phyloP scores from a whole-genome alignment of 2,888 invertebrate genomes.

The Cryptocheilus praepositus region DNA sequence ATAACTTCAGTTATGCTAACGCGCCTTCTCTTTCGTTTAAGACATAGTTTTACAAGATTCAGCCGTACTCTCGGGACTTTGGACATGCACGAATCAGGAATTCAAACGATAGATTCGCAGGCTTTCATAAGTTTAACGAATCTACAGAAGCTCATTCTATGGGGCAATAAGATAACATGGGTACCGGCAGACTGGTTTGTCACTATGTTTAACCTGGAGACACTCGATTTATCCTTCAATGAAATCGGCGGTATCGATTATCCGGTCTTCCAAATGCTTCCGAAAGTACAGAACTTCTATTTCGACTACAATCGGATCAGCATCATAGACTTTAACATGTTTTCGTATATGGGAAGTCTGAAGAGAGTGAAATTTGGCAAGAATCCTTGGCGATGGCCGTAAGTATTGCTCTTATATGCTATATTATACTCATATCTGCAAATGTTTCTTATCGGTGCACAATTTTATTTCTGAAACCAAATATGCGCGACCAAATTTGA shows the following conservation, averaged over 20 bases:
- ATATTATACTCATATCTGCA: too few species aligned
- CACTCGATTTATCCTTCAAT: conserved; percentile 66
- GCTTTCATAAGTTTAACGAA: conserved; percentile 56
- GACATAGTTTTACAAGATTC: conserved; percentile 58
- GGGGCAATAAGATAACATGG: conserved; percentile 60
- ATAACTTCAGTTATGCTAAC: background rate
- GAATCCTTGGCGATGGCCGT: conserved; percentile 66
- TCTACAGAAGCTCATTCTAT: conserved; percentile 57
- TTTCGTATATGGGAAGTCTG: conserved; percentile 52
- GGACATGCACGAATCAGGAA: conserved; percentile 56
- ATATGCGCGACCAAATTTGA: background rate
- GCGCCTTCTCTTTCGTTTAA: conserved; percentile 34
- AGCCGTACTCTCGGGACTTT: conserved; percentile 45
- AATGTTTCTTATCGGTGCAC: too few species aligned
- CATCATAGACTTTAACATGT: conserved; percentile 54
- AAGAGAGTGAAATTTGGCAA: conserved; percentile 61
- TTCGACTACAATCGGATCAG: conserved; percentile 63
- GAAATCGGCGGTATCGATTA: conserved; percentile 54
- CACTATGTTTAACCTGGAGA: conserved; percentile 50
- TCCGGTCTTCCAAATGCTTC: conserved; percentile 48
- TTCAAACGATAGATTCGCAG: conserved; percentile 52
- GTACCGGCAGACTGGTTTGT: conserved; percentile 54
- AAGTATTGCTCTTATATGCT: conserved; percentile 40
- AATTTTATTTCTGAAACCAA: too few species aligned
- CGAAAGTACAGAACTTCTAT: conserved; percentile 57